phyloP scores from a whole-genome alignment of 1,140 invertebrate genomes.

The Leucophenga varia region DNA sequence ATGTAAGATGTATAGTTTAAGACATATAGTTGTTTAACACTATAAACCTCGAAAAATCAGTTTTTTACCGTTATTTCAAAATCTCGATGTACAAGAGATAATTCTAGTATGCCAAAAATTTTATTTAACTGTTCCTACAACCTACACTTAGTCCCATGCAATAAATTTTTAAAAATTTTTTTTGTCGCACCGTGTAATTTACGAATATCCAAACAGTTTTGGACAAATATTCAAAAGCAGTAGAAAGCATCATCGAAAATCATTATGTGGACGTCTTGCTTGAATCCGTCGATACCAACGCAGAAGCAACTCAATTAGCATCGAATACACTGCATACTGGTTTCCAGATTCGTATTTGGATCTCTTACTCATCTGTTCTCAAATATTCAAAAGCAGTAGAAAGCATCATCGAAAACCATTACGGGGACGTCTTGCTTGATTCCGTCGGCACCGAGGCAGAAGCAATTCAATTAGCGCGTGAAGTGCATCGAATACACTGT shows the following conservation, averaged over 20 bases:
- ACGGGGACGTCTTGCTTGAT: slow-evolving; percentile 53
- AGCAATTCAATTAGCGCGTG: slow-evolving; percentile 20
- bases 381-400: slow-evolving; percentile 24
- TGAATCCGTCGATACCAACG: slow-evolving; percentile 31
- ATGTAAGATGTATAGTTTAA: no score
- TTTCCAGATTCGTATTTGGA: slow-evolving; percentile 6
- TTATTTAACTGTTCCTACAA: no score
- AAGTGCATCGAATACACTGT: background rate
- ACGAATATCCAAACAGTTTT: no score
- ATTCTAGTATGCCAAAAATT: no score
- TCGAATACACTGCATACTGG: background rate
- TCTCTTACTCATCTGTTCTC: background rate
- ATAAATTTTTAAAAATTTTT: no score
- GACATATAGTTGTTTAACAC: no score
- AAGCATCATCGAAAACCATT: slow-evolving; percentile 32
- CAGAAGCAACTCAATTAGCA: slow-evolving; percentile 31
- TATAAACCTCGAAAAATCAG: no score
- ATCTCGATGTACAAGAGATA: no score
- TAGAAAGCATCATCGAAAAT: slow-evolving; percentile 24
- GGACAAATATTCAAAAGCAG: slow-evolving; percentile 30
- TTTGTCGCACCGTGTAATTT: no score
- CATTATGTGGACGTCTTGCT: slow-evolving; percentile 55
- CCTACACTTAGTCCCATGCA: no score
- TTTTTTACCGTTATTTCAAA: no score
- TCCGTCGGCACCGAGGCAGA: slow-evolving; percentile 24